Percentiles rank a stretch among this genome's conserved stretches.
These are phyloP conservation scores for Seriola rivoliana DNA, from an alignment of 2,113 vertebrate genomes.

Conservation along the genomic window DNA sequence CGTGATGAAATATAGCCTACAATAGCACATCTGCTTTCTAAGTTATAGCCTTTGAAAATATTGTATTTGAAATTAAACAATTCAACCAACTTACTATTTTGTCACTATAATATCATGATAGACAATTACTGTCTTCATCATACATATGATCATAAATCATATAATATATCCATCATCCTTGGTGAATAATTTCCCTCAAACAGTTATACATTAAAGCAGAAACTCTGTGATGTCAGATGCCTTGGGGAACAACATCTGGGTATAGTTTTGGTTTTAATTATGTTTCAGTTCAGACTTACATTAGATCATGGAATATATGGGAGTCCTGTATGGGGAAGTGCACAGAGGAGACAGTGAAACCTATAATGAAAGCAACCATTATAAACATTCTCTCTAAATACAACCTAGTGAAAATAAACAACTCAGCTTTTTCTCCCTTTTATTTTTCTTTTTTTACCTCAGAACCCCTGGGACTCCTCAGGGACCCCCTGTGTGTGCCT, in stretches of 20 bases:
- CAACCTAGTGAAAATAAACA: conserved; percentile 22
- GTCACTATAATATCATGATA: background rate
- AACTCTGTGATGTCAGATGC: conserved; percentile 29
- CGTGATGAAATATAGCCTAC: background rate
- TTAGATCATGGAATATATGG: conserved; percentile 33
- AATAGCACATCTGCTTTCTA: background rate
- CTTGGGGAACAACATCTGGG: conserved; percentile 33
- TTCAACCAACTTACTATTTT: background rate
- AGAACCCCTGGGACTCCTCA: background rate
- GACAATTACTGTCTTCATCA: background rate
- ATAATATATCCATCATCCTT: background rate
- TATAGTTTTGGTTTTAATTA: conserved; percentile 34
- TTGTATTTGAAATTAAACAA: background rate
- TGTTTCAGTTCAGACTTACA: conserved; percentile 31
- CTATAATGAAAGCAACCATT: conserved; percentile 14
- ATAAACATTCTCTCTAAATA: conserved; percentile 8
- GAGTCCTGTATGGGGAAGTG: background rate
- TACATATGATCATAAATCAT: conserved; percentile 13
- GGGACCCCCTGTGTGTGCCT: background rate
- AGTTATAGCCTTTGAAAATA: background rate
- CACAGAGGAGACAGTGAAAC: conserved; percentile 10
- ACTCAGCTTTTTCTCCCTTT: background rate
- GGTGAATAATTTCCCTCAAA: conserved; percentile 3
- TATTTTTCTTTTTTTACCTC: conserved; percentile 5
- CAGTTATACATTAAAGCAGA: conserved; percentile 7